Conservation (phyloP, 2,888 invertebrate species). For the Synergus itoensis region DNA sequence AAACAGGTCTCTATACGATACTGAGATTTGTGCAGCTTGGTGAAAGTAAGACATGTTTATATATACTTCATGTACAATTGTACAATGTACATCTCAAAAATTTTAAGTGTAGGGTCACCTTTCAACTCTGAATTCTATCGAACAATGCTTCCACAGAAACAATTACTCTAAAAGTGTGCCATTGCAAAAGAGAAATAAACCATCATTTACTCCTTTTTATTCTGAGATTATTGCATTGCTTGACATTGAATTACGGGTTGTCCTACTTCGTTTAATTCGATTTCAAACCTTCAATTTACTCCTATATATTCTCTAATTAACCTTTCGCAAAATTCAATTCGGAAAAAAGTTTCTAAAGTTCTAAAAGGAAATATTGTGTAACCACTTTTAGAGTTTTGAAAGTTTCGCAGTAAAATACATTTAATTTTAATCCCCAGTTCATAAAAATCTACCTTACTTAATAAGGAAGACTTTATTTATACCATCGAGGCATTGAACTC, state of each 20-base stretch:
- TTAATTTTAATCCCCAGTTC: neutral
- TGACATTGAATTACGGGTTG: slow-evolving; percentile 3
- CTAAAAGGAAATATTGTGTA: neutral
- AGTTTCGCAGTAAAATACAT: neutral
- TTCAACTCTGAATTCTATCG: neutral
- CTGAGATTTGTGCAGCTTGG: slow-evolving; percentile 35
- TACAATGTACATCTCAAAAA: slow-evolving; percentile 1
- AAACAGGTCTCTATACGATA: slow-evolving; percentile 12
- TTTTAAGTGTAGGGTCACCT: neutral
- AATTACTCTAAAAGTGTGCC: slow-evolving; percentile 17
- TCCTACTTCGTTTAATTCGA: neutral
- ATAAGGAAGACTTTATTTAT: neutral
- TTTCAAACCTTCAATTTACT: neutral
- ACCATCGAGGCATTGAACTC: neutral
- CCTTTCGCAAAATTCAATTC: neutral
- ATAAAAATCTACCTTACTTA: neutral
- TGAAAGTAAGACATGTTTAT: slow-evolving; percentile 31
- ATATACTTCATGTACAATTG: neutral
- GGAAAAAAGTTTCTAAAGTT: neutral
- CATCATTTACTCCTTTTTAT: neutral
- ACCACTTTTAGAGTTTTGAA: neutral
- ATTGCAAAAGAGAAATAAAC: slow-evolving; percentile 18
- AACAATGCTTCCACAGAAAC: slow-evolving; percentile 30
- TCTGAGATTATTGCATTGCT: neutral
- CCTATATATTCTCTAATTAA: neutral